phyloP scores from a whole-genome alignment of 2,113 vertebrate species.

The Cyrtonyx montezumae region DNA sequence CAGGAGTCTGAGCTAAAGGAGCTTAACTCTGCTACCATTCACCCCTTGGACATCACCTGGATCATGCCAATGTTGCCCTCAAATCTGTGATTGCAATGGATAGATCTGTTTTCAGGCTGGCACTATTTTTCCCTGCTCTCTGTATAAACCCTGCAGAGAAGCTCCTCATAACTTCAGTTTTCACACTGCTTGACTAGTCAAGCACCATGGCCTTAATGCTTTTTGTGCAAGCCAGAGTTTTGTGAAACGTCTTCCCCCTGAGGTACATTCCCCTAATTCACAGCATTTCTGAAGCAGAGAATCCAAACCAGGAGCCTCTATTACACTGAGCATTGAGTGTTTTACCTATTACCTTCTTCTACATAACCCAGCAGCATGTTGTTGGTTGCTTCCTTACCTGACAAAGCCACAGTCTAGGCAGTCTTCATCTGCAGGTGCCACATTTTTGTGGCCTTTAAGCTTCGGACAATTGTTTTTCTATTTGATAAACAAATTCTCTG shows the following conservation, averaged over 20 bases:
- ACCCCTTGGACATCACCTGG: neutral
- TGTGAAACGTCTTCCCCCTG: neutral
- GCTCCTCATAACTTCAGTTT: neutral
- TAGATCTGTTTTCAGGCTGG: neutral
- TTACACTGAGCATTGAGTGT: accelerated
- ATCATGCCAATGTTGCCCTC: neutral
- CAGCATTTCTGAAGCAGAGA: neutral
- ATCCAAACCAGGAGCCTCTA: neutral
- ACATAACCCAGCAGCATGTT: neutral
- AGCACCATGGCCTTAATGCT: neutral
- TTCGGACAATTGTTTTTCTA: neutral
- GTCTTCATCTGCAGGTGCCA: neutral
- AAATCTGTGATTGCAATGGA: neutral
- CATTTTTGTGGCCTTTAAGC: neutral
- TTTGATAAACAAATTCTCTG: neutral
- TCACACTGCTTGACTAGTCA: neutral
- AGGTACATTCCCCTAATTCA: neutral
- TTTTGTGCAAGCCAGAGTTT: neutral
- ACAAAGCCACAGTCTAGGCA: neutral
- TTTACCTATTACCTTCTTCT: neutral
- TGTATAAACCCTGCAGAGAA: neutral
- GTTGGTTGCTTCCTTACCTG: neutral
- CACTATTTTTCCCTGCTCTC: neutral
- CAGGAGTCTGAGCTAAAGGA: neutral
- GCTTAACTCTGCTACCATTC: neutral